These are phyloP conservation scores for Hippopotamus amphibius DNA, from an alignment of 2,113 vertebrate species.

Conservation along the genomic window DNA sequence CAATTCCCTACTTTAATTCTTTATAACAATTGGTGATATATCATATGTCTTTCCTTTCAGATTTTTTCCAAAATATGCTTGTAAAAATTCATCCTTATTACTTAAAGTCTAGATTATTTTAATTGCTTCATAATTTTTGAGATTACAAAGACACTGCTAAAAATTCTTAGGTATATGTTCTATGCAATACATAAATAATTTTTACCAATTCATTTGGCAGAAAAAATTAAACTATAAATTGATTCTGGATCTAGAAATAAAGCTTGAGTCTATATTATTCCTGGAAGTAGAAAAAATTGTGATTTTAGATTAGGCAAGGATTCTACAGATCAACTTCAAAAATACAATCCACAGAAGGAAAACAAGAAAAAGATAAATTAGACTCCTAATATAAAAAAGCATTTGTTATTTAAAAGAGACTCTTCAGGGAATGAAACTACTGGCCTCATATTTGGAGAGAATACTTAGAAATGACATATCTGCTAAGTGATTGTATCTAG, in stretches of 20 bases:
- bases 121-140: neutral
- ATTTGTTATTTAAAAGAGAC: neutral
- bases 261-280: neutral
- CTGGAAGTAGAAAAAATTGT: neutral
- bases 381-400: neutral
- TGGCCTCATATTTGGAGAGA: neutral
- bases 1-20: neutral
- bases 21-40: neutral
- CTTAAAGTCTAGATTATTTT: neutral
- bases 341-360: neutral
- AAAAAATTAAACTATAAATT: neutral
- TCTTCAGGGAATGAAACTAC: neutral
- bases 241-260: neutral
- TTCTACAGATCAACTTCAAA: neutral
- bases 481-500: neutral
- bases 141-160: neutral
- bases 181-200: neutral
- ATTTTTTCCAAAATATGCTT: neutral
- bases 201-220: neutral
- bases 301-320: neutral
- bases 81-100: neutral
- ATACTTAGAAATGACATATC: neutral
- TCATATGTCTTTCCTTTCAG: neutral
- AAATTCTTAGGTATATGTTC: neutral
- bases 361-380: neutral